Percentiles rank a stretch among this genome's conserved stretches.
Evolutionary conservation across 1,140 invertebrate genomes (phyloP).

Genomic region (Heliothis virescens): DNA sequence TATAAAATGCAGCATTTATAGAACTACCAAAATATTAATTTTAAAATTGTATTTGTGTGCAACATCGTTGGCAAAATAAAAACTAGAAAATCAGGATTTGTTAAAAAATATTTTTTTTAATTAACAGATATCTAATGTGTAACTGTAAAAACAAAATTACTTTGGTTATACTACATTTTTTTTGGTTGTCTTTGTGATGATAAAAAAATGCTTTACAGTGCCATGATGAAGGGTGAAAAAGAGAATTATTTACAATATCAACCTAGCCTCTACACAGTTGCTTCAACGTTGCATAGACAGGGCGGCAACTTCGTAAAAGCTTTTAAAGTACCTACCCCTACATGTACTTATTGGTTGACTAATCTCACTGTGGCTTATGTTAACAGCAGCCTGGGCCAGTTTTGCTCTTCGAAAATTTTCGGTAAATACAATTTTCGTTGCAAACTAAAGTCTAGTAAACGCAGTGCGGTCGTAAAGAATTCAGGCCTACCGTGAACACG

Average conservation of each 20-base stretch:
- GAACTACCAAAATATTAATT: too few relatives aligned
- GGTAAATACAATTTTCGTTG: not conserved
- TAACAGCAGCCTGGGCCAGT: not conserved
- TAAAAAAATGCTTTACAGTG: conserved; percentile 5
- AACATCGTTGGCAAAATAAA: too few relatives aligned
- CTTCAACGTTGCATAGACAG: conserved; percentile 1
- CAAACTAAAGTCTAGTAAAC: conserved; percentile 5
- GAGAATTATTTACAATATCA: conserved; percentile 21
- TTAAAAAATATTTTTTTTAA: too few relatives aligned
- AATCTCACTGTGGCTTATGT: conserved; percentile 22
- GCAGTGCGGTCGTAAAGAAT: conserved; percentile 20
- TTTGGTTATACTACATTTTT: too few relatives aligned
- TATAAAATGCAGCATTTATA: too few relatives aligned
- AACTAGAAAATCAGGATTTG: too few relatives aligned
- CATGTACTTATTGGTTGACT: conserved; percentile 34
- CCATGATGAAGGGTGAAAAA: conserved; percentile 15
- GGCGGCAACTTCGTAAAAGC: conserved; percentile 17
- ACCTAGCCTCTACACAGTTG: not conserved
- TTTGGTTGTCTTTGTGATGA: too few relatives aligned
- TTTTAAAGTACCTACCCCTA: conserved; percentile 26
- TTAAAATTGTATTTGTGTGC: too few relatives aligned
- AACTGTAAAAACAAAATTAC: too few relatives aligned
- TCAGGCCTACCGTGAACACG: conserved; percentile 6
- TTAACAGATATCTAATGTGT: too few relatives aligned
- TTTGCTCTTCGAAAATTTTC: not conserved